Conservation (phyloP, 2,113 vertebrate species). For the Echinops telfairi region DNA sequence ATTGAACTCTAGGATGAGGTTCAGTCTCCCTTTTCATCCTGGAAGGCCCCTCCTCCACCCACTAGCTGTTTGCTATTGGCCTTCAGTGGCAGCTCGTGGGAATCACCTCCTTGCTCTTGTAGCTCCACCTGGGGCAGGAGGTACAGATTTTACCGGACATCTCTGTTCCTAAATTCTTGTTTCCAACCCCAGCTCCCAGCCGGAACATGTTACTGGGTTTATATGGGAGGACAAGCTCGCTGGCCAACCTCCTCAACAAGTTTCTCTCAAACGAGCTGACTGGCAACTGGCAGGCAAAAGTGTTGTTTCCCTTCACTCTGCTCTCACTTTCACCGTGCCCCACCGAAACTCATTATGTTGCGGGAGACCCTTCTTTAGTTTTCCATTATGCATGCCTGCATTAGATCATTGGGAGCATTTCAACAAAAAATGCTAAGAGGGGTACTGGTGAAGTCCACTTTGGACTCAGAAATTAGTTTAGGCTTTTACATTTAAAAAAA, state of each 20-base stretch:
- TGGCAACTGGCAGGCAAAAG: neutral
- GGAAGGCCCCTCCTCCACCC: neutral
- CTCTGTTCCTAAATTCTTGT: neutral
- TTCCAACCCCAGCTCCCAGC: neutral
- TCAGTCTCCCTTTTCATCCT: too few species aligned
- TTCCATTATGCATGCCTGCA: neutral
- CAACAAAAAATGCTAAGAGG: neutral
- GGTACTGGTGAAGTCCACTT: neutral
- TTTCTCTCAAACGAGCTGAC: neutral
- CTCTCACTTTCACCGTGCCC: neutral
- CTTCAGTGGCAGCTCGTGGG: neutral
- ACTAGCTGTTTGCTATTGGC: neutral
- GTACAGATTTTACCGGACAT: neutral
- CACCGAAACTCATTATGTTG: neutral
- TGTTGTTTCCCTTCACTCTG: neutral
- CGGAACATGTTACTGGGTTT: neutral
- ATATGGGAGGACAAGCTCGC: neutral
- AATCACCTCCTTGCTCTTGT: neutral
- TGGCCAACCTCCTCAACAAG: neutral
- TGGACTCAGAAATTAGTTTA: neutral
- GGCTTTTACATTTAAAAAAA: too few species aligned
- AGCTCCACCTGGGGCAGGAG: neutral
- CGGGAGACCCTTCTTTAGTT: neutral
- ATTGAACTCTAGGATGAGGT: too few species aligned
- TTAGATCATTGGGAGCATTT: constrained; percentile 15